Conservation (phyloP, 2,797 vertebrate species). For the Oryzias sinensis region DNA sequence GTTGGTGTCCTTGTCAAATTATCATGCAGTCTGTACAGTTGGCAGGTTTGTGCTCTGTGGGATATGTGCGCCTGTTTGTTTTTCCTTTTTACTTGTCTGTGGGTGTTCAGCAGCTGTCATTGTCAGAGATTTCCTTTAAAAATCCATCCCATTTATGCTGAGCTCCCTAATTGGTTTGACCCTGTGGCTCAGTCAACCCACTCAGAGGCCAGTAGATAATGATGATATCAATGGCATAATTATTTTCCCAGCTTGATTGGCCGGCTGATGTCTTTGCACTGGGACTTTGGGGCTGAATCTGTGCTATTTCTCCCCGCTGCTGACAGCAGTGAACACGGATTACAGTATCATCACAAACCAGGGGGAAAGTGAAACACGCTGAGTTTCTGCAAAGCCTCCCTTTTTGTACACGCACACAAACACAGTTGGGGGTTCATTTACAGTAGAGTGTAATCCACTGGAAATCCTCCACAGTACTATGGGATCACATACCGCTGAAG, state of each 20-base stretch:
- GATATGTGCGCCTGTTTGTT: slow-evolving; percentile 1
- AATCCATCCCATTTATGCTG: slow-evolving; percentile 8
- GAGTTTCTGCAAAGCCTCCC: slow-evolving; percentile 26
- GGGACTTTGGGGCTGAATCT: slow-evolving; percentile 22
- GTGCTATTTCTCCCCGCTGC: slow-evolving; percentile 22
- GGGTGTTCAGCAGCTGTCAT: slow-evolving; percentile 19
- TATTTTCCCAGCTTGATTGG: slow-evolving; percentile 42
- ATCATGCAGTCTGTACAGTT: slow-evolving; percentile 31
- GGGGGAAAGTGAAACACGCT: slow-evolving; percentile 15
- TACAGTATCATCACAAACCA: slow-evolving; percentile 41
- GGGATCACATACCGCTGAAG: slow-evolving; percentile 34
- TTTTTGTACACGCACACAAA: slow-evolving; percentile 36
- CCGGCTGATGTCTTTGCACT: slow-evolving; percentile 39
- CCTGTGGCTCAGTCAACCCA: slow-evolving; percentile 25
- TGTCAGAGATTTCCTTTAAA: slow-evolving; percentile 15
- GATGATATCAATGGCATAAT: slow-evolving; percentile 36
- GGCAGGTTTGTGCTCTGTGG: slow-evolving; percentile 6
- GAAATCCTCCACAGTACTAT: slow-evolving; percentile 33
- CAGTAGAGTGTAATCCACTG: slow-evolving; percentile 41
- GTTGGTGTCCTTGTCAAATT: slow-evolving; percentile 55
- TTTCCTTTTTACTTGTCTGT: slow-evolving; percentile 6
- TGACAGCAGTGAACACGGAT: slow-evolving; percentile 27
- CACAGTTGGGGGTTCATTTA: slow-evolving; percentile 29
- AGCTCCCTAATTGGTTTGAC: slow-evolving; percentile 31
- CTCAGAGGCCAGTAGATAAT: slow-evolving; percentile 38